These are phyloP conservation scores for Spermophilus dauricus DNA, from an alignment of 2,113 vertebrate genomes.

Conservation along the genomic window DNA sequence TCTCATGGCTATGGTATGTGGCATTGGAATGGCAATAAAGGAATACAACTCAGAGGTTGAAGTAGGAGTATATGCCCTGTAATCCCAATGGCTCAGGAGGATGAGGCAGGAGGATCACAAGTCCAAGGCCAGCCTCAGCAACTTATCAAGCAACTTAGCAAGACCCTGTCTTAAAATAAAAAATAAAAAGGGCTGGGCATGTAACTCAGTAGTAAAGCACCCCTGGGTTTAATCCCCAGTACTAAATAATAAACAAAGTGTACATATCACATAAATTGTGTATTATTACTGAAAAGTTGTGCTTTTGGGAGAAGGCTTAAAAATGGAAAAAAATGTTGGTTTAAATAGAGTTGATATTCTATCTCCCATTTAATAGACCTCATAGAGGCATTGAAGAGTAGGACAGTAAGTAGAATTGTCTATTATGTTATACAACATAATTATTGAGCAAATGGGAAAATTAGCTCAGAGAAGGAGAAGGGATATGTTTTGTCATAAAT, in stretches of 20 bases:
- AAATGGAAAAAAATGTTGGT: background rate
- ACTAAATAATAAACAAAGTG: background rate
- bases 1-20: background rate
- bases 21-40: background rate
- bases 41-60: background rate
- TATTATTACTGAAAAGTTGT: slow-evolving; percentile 14
- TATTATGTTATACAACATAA: background rate
- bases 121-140: too few species aligned
- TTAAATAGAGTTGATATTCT: background rate
- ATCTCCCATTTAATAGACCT: background rate
- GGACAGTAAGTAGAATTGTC: background rate
- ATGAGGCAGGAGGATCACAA: too few species aligned
- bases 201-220: too few species aligned
- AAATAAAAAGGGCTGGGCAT: too few species aligned
- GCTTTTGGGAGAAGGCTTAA: background rate
- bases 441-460: background rate
- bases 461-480: background rate
- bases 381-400: background rate
- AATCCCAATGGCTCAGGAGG: too few species aligned
- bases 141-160: too few species aligned
- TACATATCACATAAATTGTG: background rate
- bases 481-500: background rate
- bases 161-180: too few species aligned
- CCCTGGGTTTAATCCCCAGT: too few species aligned
- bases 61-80: too few species aligned